Percentiles rank a stretch among this genome's conserved stretches.
Evolutionary conservation across 1,140 invertebrate genomes (phyloP).

Genomic region (Heliconius eleuchia): DNA sequence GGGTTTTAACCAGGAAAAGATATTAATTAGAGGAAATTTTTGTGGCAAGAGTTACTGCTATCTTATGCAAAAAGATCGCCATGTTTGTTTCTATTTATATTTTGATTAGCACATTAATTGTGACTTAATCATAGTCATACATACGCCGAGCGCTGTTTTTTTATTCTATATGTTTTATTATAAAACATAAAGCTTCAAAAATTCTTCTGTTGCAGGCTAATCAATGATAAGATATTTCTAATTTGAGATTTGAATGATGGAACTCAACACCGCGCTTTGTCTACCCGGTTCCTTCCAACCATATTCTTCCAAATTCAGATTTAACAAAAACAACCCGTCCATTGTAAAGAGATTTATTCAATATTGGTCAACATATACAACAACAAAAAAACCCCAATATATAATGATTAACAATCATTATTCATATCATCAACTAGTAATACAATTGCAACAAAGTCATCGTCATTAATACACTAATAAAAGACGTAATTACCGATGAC

Average conservation of each 20-base stretch:
- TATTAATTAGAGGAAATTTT: neutral
- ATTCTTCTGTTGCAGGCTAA: neutral
- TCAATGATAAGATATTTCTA: too few relatives aligned
- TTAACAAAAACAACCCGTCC: neutral
- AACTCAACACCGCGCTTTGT: neutral
- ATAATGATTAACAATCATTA: neutral
- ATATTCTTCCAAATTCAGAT: too few relatives aligned
- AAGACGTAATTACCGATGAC: neutral
- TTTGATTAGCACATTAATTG: too few relatives aligned
- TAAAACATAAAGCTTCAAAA: too few relatives aligned
- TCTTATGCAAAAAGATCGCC: neutral
- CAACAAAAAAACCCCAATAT: neutral
- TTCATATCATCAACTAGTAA: neutral
- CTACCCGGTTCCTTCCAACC: too few relatives aligned
- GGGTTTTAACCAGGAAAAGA: neutral
- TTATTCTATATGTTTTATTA: too few relatives aligned
- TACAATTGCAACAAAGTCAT: neutral
- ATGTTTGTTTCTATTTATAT: too few relatives aligned
- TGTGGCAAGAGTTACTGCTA: too few relatives aligned
- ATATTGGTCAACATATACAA: neutral
- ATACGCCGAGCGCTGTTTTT: too few relatives aligned
- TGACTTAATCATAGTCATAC: too few relatives aligned
- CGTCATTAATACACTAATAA: neutral
- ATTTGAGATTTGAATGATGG: too few relatives aligned
- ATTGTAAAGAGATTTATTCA: neutral